phyloP scores from a whole-genome alignment of 2,113 vertebrate genomes.

The Phrynocephalus versicolor region DNA sequence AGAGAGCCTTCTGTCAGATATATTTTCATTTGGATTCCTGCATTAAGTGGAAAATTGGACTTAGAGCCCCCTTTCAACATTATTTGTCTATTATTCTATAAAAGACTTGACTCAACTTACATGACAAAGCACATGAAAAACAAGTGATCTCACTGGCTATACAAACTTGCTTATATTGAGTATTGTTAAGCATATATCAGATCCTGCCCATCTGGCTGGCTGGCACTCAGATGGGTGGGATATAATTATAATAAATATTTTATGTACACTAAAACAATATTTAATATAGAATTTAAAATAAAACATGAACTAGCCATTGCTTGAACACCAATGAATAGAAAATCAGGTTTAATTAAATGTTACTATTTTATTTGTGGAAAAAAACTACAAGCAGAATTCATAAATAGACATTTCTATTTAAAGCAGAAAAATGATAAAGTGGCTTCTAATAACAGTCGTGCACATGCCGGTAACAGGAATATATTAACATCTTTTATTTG shows the following conservation, averaged over 20 bases:
- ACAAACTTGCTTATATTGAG: background rate
- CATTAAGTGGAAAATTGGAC: background rate
- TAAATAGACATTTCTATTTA: constrained; percentile 99
- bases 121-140: background rate
- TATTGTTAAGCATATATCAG: background rate
- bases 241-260: no score
- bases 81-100: background rate
- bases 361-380: constrained; percentile 99
- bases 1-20: no score
- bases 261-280: background rate
- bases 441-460: constrained; percentile 99
- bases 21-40: no score
- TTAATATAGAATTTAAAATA: background rate
- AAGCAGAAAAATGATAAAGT: constrained; percentile 96
- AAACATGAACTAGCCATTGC: background rate
- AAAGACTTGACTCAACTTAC: background rate
- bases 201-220: no score
- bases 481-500: constrained; percentile 97
- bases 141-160: background rate
- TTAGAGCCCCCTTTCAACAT: background rate
- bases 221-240: no score
- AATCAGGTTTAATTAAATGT: constrained; percentile 84
- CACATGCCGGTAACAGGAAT: constrained; percentile 99
- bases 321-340: constrained; percentile 65
- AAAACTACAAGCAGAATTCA: constrained; percentile 99